Evolutionary conservation across 2,797 vertebrate genomes (phyloP), one percentile per base, ranked within the genome.

Genomic region (Bryconaethiops microstoma): DNA sequence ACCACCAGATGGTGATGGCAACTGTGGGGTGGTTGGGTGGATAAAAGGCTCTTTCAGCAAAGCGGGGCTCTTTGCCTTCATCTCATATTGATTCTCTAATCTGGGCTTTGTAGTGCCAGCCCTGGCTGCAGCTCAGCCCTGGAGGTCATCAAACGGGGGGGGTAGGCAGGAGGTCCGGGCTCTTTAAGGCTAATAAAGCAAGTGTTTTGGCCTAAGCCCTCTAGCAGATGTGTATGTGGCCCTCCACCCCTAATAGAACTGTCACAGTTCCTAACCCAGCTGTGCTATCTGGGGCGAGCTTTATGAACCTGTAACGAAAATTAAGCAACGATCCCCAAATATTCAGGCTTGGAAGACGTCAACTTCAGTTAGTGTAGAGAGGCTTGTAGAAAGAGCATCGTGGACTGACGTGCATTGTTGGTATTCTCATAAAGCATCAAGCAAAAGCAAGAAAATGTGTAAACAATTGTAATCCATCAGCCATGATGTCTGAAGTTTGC

Each of bases 51-150:
- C 54, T 60, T 80, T 80, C 60, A 71, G 39, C 77, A 65, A 50
- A 45, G 25, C 29, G 42, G 65, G 16, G 2, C 59, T 79, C 35
- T 71, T 76, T 29, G 40, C 48, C 64, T 54, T 77, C 74, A 69
- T 77, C 74, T 78, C 64, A 54, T 84, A 84, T 85, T 81, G 74
- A 78, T 77, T 65, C 45, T 52, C 45, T 84, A 63, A 84, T 76
- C 81, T 70, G 29, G 73, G 76, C 77, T 80, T 87, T 82, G 82
- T 83, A 79, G 73, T 69, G 52, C 63, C 40, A 4, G 13, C 76
- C 68, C 68, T 76, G 67, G 39, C 52, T 35, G 40, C 25, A 16
- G 55, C 55, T 72, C 42, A 16, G 67, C 80, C 68, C 50, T 50
- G 8, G 70, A 82, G 74, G 82, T 83, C 79, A 83, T 83, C 77